phyloP scores from a whole-genome alignment of 2,113 vertebrate genomes.

The Speoplatyrhinus poulsoni region DNA sequence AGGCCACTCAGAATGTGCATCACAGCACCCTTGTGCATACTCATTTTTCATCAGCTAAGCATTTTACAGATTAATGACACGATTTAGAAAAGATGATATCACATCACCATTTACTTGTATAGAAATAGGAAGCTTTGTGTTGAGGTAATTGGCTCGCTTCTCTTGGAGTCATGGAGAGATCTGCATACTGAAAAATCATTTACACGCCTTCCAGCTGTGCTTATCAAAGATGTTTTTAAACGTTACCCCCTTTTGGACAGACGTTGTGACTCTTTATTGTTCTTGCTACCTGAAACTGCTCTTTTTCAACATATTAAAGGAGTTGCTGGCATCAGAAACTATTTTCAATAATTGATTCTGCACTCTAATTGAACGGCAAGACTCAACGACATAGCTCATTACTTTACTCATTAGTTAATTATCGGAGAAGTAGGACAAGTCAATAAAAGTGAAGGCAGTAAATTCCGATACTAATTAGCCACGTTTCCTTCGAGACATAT shows the following conservation, averaged over 20 bases:
- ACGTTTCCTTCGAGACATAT: constrained; percentile 98
- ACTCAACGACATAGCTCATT: constrained; percentile 99
- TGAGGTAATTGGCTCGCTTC: no score
- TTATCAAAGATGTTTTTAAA: constrained; percentile 24
- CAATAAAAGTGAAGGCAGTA: constrained; percentile 99
- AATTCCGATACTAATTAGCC: constrained; percentile 99
- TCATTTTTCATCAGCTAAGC: constrained; percentile 11
- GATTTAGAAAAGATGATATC: constrained; percentile 21
- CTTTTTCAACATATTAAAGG: constrained; percentile 31
- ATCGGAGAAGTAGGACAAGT: constrained; percentile 99
- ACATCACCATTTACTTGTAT: no score
- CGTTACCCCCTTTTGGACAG: constrained; percentile 15
- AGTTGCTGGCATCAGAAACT: constrained; percentile 86
- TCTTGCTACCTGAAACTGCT: constrained; percentile 48
- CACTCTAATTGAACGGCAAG: constrained; percentile 99
- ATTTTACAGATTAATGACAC: constrained; percentile 15
- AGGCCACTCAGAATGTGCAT: not conserved
- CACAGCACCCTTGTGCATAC: not conserved
- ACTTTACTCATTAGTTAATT: constrained; percentile 99
- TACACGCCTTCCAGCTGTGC: no score
- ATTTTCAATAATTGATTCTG: constrained; percentile 99
- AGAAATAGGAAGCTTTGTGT: no score
- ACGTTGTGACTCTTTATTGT: constrained; percentile 45
- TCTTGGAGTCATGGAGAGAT: no score
- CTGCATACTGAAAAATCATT: no score